phyloP scores from a whole-genome alignment of 2,113 vertebrate genomes.

The Apeltes quadracus region DNA sequence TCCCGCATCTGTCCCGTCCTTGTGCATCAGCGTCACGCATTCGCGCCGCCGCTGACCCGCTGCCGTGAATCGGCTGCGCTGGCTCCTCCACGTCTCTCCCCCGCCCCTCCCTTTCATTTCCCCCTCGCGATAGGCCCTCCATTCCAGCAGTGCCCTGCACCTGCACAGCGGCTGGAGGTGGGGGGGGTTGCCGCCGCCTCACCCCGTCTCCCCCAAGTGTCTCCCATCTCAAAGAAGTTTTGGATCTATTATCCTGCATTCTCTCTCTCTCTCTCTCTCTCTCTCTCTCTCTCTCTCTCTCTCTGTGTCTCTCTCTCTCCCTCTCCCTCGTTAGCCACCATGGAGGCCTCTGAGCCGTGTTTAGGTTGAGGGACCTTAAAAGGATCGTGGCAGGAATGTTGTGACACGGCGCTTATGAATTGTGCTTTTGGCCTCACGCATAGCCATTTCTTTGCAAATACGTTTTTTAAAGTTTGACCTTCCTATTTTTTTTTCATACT shows the following conservation, averaged over 20 bases:
- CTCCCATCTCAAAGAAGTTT: constrained; percentile 64
- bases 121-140: constrained; percentile 37
- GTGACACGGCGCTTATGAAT: neutral
- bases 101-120: neutral
- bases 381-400: neutral
- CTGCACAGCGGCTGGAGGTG: constrained; percentile 67
- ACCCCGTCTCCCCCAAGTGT: constrained; percentile 45
- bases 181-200: constrained; percentile 41
- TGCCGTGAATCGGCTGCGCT: constrained; percentile 63
- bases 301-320: too few species aligned
- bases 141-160: constrained; percentile 57
- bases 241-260: constrained; percentile 25
- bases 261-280: neutral
- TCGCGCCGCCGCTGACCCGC: constrained; percentile 61
- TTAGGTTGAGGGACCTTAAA: neutral
- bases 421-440: neutral
- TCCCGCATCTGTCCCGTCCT: constrained; percentile 73
- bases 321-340: too few species aligned
- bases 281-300: neutral
- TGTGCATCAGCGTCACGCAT: constrained; percentile 72
- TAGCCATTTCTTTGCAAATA: neutral
- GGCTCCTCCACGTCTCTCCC: constrained; percentile 18
- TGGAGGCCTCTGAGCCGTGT: too few species aligned
- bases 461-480: neutral
- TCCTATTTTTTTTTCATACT: neutral